Evolutionary conservation across 2,113 vertebrate genomes (phyloP).

Genomic region (Thunnus maccoyii): DNA sequence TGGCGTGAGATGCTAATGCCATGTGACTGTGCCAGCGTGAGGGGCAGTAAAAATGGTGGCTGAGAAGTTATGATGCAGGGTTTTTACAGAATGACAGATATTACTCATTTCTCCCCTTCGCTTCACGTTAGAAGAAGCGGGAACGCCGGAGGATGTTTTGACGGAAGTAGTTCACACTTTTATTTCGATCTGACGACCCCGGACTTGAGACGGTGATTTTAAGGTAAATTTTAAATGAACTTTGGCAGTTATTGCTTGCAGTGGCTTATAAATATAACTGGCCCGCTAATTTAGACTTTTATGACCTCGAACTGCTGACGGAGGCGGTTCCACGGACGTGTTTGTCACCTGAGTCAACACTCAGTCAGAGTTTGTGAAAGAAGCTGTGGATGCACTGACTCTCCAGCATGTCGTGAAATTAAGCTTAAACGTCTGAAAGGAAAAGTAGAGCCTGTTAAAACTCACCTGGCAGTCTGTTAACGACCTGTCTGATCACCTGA

Average conservation of each 20-base stretch:
- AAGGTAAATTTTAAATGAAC: background rate
- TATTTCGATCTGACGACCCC: background rate
- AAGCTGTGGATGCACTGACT: too few species aligned
- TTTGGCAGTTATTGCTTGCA: slow-evolving; percentile 32
- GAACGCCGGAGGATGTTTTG: background rate
- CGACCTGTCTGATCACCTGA: too few species aligned
- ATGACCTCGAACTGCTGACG: slow-evolving; percentile 5
- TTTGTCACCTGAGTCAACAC: too few species aligned
- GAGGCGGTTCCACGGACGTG: background rate
- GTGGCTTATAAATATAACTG: slow-evolving; percentile 6
- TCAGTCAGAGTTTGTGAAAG: too few species aligned
- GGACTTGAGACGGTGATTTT: background rate
- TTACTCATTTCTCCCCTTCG: slow-evolving; percentile 62
- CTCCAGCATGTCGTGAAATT: too few species aligned
- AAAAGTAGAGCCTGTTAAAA: too few species aligned
- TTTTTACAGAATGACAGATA: slow-evolving; percentile 44
- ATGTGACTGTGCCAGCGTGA: slow-evolving; percentile 53
- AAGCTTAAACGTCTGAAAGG: too few species aligned
- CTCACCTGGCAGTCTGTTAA: too few species aligned
- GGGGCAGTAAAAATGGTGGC: slow-evolving; percentile 61
- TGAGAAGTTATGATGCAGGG: slow-evolving; percentile 51
- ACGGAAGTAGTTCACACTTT: slow-evolving; percentile 3
- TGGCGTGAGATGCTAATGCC: slow-evolving; percentile 45
- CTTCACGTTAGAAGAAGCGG: slow-evolving; percentile 30
- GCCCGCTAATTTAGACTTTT: slow-evolving; percentile 10